Base-by-base conservation (phyloP, 2,888 invertebrate species). In the Therioaphis trifolii region DNA sequence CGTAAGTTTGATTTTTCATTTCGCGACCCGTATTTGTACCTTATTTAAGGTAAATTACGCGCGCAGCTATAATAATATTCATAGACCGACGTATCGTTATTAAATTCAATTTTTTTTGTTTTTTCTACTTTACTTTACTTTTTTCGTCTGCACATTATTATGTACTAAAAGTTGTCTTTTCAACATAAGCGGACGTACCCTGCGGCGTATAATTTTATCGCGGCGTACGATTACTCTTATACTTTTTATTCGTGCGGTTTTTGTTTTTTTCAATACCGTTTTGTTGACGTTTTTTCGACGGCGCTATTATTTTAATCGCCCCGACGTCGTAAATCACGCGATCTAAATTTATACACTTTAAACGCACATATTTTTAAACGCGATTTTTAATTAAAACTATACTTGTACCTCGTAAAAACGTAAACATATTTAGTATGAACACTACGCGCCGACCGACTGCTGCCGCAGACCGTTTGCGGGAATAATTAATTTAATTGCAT, bases 301-400 rank as follows among this genome's bases (percentile, higher is more conserved):
- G 27, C 58, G 11, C 15, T 21, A 43, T 61, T 58, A n/a, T 43
- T 58, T 75, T 58, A 27, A 76, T 61, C 61, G n/a, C 43, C 61
- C n/a, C n/a, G 61, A 43, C 61, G 9, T 76, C 61, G 75, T 76
- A 61, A 76, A 76, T 76, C 75, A 61, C 27, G 18, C 43, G 18
- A 76, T 76, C 58, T 61, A 76, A 76, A 76, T 61, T 58, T 76
- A 61, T 61, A 76, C 58, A 61, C 40, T 61, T 46, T 21, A 27
- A 75, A 61, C 61, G 27, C 61, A n/a, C 27, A 76, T 76, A 76
- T 61, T 76, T 76, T 46, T 46, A 24, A 69, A 69, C 46, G 18
- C 46, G 46, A 21, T 69, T 72, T 72, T 77, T 77, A 77, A 77
- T 77, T 63, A 77, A 77, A 77, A 63, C 76, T 61, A 14, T 46